These are phyloP conservation scores for Syritta pipiens DNA, from an alignment of 2,888 invertebrate species.

Conservation along the genomic window DNA sequence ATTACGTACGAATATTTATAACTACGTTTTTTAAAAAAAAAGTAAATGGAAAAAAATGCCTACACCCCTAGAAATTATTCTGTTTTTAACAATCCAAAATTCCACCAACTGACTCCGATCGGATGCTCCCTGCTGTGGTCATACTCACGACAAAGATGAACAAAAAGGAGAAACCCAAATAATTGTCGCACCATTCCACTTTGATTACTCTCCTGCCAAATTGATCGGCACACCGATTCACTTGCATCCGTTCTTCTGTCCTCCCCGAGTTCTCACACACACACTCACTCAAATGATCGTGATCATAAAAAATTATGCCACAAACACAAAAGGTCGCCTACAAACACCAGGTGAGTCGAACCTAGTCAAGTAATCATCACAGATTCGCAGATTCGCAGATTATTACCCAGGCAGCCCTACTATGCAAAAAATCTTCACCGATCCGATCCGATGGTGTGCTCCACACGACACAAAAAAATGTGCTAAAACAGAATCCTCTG, in stretches of 20 bases:
- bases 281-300: background rate
- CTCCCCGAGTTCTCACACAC: background rate
- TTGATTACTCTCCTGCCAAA: slow-evolving; percentile 33
- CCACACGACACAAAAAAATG: slow-evolving; percentile 9
- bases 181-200: slow-evolving; percentile 46
- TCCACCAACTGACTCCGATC: too few relatives aligned
- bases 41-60: too few relatives aligned
- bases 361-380: slow-evolving; percentile 63
- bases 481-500: slow-evolving; percentile 35
- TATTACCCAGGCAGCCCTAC: slow-evolving; percentile 43
- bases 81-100: too few relatives aligned
- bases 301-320: slow-evolving; percentile 31
- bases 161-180: slow-evolving; percentile 18
- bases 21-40: too few relatives aligned
- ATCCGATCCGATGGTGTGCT: slow-evolving; percentile 56
- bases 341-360: slow-evolving; percentile 15
- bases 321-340: background rate
- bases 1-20: too few relatives aligned
- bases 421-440: slow-evolving; percentile 55
- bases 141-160: background rate
- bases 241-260: background rate
- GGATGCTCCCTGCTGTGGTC: too few relatives aligned
- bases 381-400: slow-evolving; percentile 63
- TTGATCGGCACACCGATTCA: slow-evolving; percentile 10
- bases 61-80: too few relatives aligned